A percentile compares a stretch with the other conserved stretches of the same genome.
phyloP scores from a whole-genome alignment of 1,140 invertebrate species.

The Camponotus floridanus region DNA sequence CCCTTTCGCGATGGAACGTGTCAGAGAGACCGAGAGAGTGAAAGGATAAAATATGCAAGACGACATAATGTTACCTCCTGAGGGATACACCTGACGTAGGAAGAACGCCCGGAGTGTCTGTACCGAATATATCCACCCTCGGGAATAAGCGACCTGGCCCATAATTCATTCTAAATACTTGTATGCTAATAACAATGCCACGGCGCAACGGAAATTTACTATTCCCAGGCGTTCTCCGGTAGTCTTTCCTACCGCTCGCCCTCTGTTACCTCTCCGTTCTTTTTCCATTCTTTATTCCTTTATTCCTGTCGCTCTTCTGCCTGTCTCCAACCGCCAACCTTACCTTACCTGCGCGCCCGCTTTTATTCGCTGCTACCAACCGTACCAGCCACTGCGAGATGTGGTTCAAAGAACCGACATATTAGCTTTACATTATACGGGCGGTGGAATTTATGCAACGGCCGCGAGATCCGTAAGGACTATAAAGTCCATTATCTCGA shows the following conservation, averaged over 20 bases:
- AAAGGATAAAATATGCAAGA: slow-evolving; percentile 75
- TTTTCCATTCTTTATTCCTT: slow-evolving; percentile 39
- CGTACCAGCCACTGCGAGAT: not conserved
- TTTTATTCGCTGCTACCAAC: slow-evolving; percentile 14
- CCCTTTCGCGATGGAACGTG: slow-evolving; percentile 17
- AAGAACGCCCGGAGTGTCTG: slow-evolving; percentile 44
- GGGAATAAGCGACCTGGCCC: slow-evolving; percentile 74
- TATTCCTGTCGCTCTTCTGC: not conserved
- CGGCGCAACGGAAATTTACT: slow-evolving; percentile 80
- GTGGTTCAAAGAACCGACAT: slow-evolving; percentile 65
- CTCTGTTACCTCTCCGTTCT: not conserved
- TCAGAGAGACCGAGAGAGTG: not conserved
- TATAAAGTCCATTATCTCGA: slow-evolving; percentile 74
- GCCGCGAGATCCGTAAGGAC: slow-evolving; percentile 58
- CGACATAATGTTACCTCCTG: slow-evolving; percentile 72
- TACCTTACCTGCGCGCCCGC: slow-evolving; percentile 29
- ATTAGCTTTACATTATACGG: slow-evolving; percentile 80
- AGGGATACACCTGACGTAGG: slow-evolving; percentile 80
- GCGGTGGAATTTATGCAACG: slow-evolving; percentile 76
- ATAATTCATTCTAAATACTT: slow-evolving; percentile 84
- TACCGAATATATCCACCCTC: slow-evolving; percentile 75
- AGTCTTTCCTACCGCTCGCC: slow-evolving; percentile 11
- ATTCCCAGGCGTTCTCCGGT: slow-evolving; percentile 73
- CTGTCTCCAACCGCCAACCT: slow-evolving; percentile 9
- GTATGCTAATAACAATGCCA: slow-evolving; percentile 82